phyloP scores from a whole-genome alignment of 2,113 vertebrate species.

The Xiphophorus maculatus region DNA sequence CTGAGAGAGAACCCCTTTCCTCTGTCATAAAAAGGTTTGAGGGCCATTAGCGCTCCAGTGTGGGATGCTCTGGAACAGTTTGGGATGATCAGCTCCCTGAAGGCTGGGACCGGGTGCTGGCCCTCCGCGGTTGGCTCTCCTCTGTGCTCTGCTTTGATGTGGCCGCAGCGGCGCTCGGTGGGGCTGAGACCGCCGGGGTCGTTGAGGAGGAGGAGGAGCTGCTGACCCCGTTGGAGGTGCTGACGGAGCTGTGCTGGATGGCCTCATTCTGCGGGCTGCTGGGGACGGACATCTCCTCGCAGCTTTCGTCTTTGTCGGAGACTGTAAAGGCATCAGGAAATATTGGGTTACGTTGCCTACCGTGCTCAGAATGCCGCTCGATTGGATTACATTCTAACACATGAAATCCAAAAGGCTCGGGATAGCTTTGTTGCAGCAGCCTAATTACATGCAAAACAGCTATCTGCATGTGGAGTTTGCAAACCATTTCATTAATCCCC shows the following conservation, averaged over 20 bases:
- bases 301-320: conserved; percentile 93
- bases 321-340: conserved; percentile 66
- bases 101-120: conserved; percentile 84
- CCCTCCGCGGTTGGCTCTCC: conserved; percentile 82
- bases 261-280: conserved; percentile 93
- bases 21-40: conserved; percentile 78
- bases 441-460: conserved; percentile 61
- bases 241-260: conserved; percentile 97
- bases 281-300: conserved; percentile 93
- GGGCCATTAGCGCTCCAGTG: conserved; percentile 59
- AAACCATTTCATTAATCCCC: conserved; percentile 77
- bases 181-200: conserved; percentile 83
- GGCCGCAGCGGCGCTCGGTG: conserved; percentile 76
- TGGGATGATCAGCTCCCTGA: conserved; percentile 92
- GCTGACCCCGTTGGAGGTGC: conserved; percentile 96
- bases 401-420: conserved; percentile 27
- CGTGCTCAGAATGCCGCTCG: not conserved
- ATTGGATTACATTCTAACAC: conserved; percentile 22
- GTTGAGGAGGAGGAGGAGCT: conserved; percentile 80
- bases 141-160: conserved; percentile 92
- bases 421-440: conserved; percentile 26
- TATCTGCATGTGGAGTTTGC: conserved; percentile 51
- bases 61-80: conserved; percentile 60
- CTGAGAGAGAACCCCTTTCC: conserved; percentile 62
- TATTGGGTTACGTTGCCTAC: not conserved